Conservation (phyloP, 2,797 vertebrate genomes). For the Geotrypetes seraphini region DNA sequence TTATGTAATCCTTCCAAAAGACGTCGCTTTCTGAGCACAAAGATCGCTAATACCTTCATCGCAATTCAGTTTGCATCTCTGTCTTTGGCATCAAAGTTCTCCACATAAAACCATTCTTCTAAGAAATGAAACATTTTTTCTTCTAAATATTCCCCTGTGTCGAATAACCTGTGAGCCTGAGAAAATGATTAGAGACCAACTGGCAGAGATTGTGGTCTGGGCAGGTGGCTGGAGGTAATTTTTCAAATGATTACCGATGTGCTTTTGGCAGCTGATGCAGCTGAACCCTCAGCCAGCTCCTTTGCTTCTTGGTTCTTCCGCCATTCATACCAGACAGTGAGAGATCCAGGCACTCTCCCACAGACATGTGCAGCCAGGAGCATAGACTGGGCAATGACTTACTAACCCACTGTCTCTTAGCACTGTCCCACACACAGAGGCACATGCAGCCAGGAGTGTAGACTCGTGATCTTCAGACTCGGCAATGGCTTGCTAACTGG, state of each 20-base stretch:
- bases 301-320: too few species aligned
- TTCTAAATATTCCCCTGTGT: conserved; percentile 3
- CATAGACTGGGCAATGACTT: too few species aligned
- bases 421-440: too few species aligned
- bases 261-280: conserved; percentile 5
- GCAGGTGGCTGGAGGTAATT: conserved; percentile 28
- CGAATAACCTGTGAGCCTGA: neutral
- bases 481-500: too few species aligned
- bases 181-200: conserved; percentile 5
- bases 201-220: conserved; percentile 13
- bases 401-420: too few species aligned
- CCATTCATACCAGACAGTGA: too few species aligned
- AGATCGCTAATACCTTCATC: conserved; percentile 10
- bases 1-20: conserved; percentile 13
- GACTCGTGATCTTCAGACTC: too few species aligned
- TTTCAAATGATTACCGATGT: conserved; percentile 21
- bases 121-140: conserved; percentile 13
- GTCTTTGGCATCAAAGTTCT: conserved; percentile 15
- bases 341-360: too few species aligned
- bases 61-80: conserved; percentile 24
- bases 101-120: conserved; percentile 9
- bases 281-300: accelerated
- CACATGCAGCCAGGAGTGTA: too few species aligned
- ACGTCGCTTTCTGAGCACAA: conserved; percentile 29
- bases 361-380: too few species aligned